phyloP scores from a whole-genome alignment of 2,888 invertebrate genomes.

The Keiferia lycopersicella region DNA sequence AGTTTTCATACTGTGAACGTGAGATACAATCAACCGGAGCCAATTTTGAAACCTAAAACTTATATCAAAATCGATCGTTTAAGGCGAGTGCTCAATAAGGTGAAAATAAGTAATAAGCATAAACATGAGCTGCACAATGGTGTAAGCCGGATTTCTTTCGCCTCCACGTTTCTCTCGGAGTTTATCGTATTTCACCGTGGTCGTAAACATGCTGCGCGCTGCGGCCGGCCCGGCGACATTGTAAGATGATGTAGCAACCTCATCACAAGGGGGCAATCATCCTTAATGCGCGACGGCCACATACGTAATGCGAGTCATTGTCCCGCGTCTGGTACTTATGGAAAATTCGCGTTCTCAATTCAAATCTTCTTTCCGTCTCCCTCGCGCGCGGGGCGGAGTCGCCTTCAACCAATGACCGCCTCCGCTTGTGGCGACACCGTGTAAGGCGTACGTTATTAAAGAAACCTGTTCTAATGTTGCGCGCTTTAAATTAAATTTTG shows the following conservation, averaged over 20 bases:
- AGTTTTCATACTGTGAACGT: slow-evolving; percentile 39
- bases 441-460: slow-evolving; percentile 81
- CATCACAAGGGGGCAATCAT: slow-evolving; percentile 81
- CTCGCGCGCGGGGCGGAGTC: slow-evolving; percentile 80
- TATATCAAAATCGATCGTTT: slow-evolving; percentile 59
- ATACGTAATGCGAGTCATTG: slow-evolving; percentile 82
- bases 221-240: slow-evolving; percentile 74
- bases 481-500: slow-evolving; percentile 82
- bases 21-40: slow-evolving; percentile 43
- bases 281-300: slow-evolving; percentile 79
- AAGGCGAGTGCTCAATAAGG: slow-evolving; percentile 64
- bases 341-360: slow-evolving; percentile 82
- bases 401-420: slow-evolving; percentile 77
- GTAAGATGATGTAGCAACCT: slow-evolving; percentile 78
- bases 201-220: slow-evolving; percentile 68
- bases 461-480: slow-evolving; percentile 82
- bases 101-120: slow-evolving; percentile 78
- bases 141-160: slow-evolving; percentile 73
- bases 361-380: slow-evolving; percentile 79
- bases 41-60: slow-evolving; percentile 44
- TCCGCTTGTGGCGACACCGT: slow-evolving; percentile 77
- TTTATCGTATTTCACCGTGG: slow-evolving; percentile 76
- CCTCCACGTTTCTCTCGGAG: slow-evolving; percentile 70
- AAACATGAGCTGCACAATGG: slow-evolving; percentile 72
- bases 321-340: slow-evolving; percentile 80